phyloP scores from a whole-genome alignment of 23 tunicate genomes.

The Clavelina lepadiformis region DNA sequence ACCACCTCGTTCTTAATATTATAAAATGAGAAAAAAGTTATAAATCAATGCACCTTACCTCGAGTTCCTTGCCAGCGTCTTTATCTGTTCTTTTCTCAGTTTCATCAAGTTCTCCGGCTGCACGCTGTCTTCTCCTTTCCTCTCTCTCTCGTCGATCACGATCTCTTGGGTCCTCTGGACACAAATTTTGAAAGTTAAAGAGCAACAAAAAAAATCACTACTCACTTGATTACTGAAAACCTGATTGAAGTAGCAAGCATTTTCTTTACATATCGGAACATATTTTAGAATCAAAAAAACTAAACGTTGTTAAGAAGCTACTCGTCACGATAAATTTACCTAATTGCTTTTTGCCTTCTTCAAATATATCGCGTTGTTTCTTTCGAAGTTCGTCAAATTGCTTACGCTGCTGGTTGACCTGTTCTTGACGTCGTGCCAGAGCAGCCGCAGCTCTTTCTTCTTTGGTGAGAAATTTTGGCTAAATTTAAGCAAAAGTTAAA shows the following conservation, averaged over 20 bases:
- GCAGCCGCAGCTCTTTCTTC: slow-evolving; percentile 91
- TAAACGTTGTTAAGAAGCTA: too few relatives aligned
- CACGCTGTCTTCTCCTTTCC: slow-evolving; percentile 66
- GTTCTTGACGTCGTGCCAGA: slow-evolving; percentile 73
- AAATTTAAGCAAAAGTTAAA: neutral
- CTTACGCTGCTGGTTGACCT: slow-evolving; percentile 65
- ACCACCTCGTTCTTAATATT: too few relatives aligned
- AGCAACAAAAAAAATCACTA: too few relatives aligned
- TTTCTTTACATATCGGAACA: too few relatives aligned
- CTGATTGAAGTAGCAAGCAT: too few relatives aligned
- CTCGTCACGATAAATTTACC: slow-evolving; percentile 11
- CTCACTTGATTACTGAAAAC: too few relatives aligned
- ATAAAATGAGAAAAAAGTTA: neutral
- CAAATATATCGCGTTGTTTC: slow-evolving; percentile 88
- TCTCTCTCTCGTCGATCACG: slow-evolving; percentile 90
- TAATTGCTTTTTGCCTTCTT: slow-evolving; percentile 76
- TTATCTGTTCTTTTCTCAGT: slow-evolving; percentile 55
- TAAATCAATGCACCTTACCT: too few relatives aligned
- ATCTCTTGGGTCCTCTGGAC: slow-evolving; percentile 74
- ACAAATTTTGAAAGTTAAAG: too few relatives aligned
- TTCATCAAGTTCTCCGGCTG: slow-evolving; percentile 44
- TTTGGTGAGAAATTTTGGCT: slow-evolving; percentile 90
- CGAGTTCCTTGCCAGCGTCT: slow-evolving; percentile 83
- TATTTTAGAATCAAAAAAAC: too few relatives aligned
- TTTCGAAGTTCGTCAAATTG: slow-evolving; percentile 63